A percentile compares a stretch with the other conserved stretches of the same genome.
phyloP scores from a whole-genome alignment of 2,888 invertebrate species.

The Anthrax anthrax region DNA sequence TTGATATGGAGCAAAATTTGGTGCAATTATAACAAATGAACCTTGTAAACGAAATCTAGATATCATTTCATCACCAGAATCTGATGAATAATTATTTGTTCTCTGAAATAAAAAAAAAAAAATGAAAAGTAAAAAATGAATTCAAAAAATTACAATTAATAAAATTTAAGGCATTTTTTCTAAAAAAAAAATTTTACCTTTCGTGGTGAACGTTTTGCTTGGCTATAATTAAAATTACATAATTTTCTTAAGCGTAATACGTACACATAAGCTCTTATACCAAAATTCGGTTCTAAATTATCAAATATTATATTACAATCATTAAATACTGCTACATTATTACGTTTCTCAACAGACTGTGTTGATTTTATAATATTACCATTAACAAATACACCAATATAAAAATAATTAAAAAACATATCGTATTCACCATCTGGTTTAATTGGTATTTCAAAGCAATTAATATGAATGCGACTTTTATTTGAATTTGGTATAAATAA shows the following conservation, averaged over 20 bases:
- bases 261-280: constrained; percentile 35
- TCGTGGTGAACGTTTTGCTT: neutral
- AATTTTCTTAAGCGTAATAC: constrained; percentile 34
- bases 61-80: constrained; percentile 20
- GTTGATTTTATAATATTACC: constrained; percentile 28
- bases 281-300: constrained; percentile 27
- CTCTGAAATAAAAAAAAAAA: neutral
- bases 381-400: constrained; percentile 28
- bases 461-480: neutral
- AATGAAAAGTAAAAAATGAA: neutral
- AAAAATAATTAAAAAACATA: constrained; percentile 31
- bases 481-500: constrained; percentile 1
- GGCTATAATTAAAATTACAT: constrained; percentile 8
- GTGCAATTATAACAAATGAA: constrained; percentile 20
- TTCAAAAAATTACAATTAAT: neutral
- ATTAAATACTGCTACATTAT: constrained; percentile 23
- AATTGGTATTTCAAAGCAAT: constrained; percentile 24
- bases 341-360: constrained; percentile 25
- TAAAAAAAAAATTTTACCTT: neutral
- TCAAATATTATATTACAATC: constrained; percentile 29
- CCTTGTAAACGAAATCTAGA: constrained; percentile 31
- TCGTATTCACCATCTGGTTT: constrained; percentile 23
- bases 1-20: constrained; percentile 23
- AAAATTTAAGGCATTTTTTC: too few relatives aligned
- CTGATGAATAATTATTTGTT: constrained; percentile 10